Evolutionary conservation across 2,888 invertebrate genomes (phyloP).

Genomic region (Hyles lineata): DNA sequence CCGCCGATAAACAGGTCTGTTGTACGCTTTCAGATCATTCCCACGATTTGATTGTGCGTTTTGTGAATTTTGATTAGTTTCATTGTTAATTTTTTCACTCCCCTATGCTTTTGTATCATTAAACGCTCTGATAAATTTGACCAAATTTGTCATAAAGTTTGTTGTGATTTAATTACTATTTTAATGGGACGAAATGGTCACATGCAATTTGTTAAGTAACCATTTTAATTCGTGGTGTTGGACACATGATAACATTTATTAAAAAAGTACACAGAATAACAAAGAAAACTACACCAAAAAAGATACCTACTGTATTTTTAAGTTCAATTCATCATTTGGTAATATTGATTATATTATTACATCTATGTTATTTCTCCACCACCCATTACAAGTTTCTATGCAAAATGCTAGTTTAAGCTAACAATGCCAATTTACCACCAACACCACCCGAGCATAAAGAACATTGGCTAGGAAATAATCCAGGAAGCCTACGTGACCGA

Average conservation of each 20-base stretch:
- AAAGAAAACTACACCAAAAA: too few species aligned
- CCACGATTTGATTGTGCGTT: constrained; percentile 44
- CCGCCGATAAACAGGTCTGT: constrained; percentile 73
- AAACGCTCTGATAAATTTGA: constrained; percentile 21
- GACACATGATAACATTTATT: too few species aligned
- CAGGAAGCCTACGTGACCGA: constrained; percentile 8
- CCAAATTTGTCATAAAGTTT: constrained; percentile 20
- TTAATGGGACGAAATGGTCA: neutral
- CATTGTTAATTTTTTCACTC: constrained; percentile 24
- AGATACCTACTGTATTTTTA: too few species aligned
- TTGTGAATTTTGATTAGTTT: constrained; percentile 30
- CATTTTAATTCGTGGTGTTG: neutral
- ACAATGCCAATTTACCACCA: neutral
- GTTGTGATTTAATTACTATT: constrained; percentile 21
- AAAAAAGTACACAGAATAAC: too few species aligned
- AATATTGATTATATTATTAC: too few species aligned
- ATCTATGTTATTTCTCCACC: too few species aligned
- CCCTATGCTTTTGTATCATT: constrained; percentile 19
- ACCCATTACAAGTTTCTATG: neutral
- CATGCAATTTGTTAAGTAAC: neutral
- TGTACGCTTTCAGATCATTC: constrained; percentile 57
- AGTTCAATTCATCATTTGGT: too few species aligned
- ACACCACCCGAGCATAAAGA: constrained; percentile 11
- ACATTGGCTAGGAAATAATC: constrained; percentile 14
- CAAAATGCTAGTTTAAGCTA: neutral